Conservation (phyloP, 2,888 invertebrate genomes). For the Rosalia funebris region DNA sequence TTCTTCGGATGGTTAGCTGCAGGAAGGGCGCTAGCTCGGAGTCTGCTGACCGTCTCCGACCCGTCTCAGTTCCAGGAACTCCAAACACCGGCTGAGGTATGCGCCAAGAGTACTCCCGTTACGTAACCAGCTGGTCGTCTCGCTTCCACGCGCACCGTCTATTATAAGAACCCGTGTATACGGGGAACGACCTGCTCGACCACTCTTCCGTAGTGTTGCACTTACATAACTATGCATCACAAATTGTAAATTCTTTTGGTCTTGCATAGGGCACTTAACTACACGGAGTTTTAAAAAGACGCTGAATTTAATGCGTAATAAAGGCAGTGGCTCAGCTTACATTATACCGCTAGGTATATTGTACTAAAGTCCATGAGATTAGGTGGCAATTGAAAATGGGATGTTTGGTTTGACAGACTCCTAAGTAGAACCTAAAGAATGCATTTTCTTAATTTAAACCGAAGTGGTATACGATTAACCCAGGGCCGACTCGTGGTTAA, state of each 20-base stretch:
- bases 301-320: not conserved
- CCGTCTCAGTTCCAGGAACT: constrained; percentile 57
- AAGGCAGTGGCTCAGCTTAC: too few relatives aligned
- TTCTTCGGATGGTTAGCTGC: constrained; percentile 21
- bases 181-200: constrained; percentile 25
- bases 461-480: too few relatives aligned
- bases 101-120: constrained; percentile 46
- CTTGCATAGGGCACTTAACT: not conserved
- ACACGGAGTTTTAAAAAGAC: too few relatives aligned
- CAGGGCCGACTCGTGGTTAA: too few relatives aligned
- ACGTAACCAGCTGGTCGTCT: constrained; percentile 48
- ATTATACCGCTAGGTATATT: too few relatives aligned
- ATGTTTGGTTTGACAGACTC: too few relatives aligned
- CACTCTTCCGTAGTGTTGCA: constrained; percentile 28
- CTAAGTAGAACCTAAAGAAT: too few relatives aligned
- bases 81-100: constrained; percentile 52
- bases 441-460: too few relatives aligned
- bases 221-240: constrained; percentile 30
- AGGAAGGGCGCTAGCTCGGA: constrained; percentile 45
- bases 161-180: constrained; percentile 6
- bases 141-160: constrained; percentile 37
- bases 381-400: too few relatives aligned
- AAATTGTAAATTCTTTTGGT: constrained; percentile 17
- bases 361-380: too few relatives aligned
- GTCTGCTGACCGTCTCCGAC: constrained; percentile 59